Conservation (phyloP, 2,113 vertebrate genomes). For the Brevimyrus niger region DNA sequence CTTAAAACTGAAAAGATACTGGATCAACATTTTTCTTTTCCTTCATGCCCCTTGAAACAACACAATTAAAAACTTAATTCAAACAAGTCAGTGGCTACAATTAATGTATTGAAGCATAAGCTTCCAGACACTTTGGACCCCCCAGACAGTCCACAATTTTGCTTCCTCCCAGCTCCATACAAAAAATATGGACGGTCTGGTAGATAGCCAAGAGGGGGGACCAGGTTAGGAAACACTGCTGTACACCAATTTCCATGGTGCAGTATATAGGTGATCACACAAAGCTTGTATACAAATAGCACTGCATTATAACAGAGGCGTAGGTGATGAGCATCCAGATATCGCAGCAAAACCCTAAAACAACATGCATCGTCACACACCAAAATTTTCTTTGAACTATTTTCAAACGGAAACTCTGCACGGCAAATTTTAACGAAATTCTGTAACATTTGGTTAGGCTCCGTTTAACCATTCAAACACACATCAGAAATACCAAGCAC, state of each 20-base stretch:
- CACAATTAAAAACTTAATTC: background rate
- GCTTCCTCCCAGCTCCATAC: background rate
- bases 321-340: background rate
- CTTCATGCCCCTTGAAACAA: background rate
- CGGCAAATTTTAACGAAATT: background rate
- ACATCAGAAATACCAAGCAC: background rate
- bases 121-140: background rate
- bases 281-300: background rate
- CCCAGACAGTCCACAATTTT: background rate
- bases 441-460: background rate
- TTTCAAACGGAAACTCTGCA: background rate
- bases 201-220: background rate
- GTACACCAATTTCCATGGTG: background rate
- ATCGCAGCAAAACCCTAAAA: background rate
- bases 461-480: background rate
- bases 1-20: background rate
- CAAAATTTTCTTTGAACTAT: background rate
- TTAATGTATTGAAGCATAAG: background rate
- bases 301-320: background rate
- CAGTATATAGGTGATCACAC: background rate
- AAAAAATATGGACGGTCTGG: background rate
- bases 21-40: background rate
- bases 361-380: background rate
- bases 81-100: background rate
- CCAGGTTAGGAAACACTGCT: background rate